Base-by-base conservation (phyloP, 2,113 vertebrate species). In the Microcebus ravelobensis region DNA sequence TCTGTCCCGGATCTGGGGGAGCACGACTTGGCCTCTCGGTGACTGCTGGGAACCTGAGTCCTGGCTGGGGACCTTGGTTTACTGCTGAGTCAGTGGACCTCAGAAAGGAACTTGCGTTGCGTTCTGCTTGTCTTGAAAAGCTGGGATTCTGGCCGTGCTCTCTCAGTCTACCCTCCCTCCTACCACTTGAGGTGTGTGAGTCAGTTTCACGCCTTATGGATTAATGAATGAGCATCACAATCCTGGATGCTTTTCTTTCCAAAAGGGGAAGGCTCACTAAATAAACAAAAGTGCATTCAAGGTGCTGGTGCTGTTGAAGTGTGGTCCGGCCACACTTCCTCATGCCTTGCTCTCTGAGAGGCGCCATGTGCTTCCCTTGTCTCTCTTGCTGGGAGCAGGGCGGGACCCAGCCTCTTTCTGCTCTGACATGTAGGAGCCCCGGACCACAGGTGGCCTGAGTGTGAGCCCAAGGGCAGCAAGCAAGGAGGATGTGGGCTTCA, bases 301-400 rank as follows among this genome's bases (percentile, higher is more conserved):
- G n/a, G 68, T 42, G 17, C 27, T 45, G 1, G 34, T 18, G 83
- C 34, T 36, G 15, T 70, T 65, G 29, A 10, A 65, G 50, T 9
- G 42, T 21, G n/a, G 5, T 29, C 8, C 1, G 2, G 27, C 27
- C 15, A 6, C 5, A 31, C 17, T 31, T 42, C 27, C 36, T 39
- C 4, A 9, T 1, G 59, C 8, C 1, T 45, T 20, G 39, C 9
- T 25, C 55, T 8, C 55, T 1, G 1, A 34, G 10, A 15, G 0
- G 29, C 0, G 8, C 8, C 25, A 23, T 12, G 14, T 2, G 55
- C 4, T n/a, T n/a, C 15, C 8, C 31, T 13, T 3, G 4, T 0
- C 23, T 29, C n/a, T 83, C 68, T 48, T 39, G 52, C 17, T 2
- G 34, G 77, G 36, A 45, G 61, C 57, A 23, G 55, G 67, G 8